Evolutionary conservation across 2,113 vertebrate genomes (phyloP), one percentile per base, ranked within the genome.

Genomic region (Athene noctua): DNA sequence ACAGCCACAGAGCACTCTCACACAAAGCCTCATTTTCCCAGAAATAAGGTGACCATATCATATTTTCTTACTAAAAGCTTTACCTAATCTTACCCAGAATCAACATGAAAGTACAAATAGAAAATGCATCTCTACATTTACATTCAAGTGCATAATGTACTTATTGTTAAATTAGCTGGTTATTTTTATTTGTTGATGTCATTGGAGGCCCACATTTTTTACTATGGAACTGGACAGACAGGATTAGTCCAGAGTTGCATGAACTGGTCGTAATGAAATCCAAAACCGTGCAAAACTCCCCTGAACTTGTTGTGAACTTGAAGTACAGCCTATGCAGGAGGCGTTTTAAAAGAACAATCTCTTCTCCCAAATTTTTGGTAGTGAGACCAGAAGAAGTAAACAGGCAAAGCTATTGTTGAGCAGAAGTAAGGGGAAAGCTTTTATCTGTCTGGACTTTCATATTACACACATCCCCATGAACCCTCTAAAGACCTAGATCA

Each of bases 371-470:
- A 80, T 57, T 63, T 97, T 94, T 89, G 34, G 47, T 90, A 51
- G 36, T 5, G n/a, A 74, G 34, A 94, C 46, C 46, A 92, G 51
- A 84, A 94, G 34, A 83, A 93, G 68, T 44, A 83, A 92, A 94
- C 65, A 95, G 40, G 49, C 47, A 58, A 71, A 62, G 21, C 77
- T 86, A 83, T 88, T 94, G 63, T 83, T 78, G 67, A 80, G 32
- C 75, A 93, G 58, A 95, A 81, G 47, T 57, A 79, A 85, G 65
- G 42, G 23, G 52, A 90, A 90, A 94, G 88, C 92, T 92, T 96
- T 91, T 94, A 96, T 97, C 96, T 92, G 88, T 95, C 94, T 96
- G 96, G 89, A 72, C 89, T 95, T 97, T 96, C 73, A 38, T 90
- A 94, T 89, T 94, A 87, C 49, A 86, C 78, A 81, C 84, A 94